Conservation (phyloP, 2,113 vertebrate species). For the Cinclus cinclus region DNA sequence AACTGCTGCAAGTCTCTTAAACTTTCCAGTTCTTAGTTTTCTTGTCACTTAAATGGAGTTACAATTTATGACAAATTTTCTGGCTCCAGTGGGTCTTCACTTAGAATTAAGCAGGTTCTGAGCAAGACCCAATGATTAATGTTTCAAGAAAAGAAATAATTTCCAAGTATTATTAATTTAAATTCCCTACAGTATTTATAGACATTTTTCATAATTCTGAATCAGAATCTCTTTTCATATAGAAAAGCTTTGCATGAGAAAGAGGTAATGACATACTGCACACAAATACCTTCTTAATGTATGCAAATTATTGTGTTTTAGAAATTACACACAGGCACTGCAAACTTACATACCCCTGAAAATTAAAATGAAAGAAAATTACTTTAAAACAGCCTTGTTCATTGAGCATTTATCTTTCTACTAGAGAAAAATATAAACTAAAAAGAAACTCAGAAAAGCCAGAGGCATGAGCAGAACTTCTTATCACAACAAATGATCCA, state of each 20-base stretch:
- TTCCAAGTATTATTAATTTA: constrained; percentile 26
- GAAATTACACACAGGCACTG: constrained; percentile 21
- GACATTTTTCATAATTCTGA: not conserved
- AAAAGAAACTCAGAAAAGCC: not conserved
- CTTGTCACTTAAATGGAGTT: not conserved
- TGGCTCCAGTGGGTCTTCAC: not conserved
- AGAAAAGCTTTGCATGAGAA: not conserved
- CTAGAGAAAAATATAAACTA: constrained; percentile 21
- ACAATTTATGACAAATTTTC: not conserved
- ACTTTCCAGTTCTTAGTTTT: not conserved
- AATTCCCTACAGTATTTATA: not conserved
- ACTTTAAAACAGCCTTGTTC: constrained; percentile 26
- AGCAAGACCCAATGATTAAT: not conserved
- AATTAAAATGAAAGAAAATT: constrained; percentile 57
- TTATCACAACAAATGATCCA: constrained; percentile 9
- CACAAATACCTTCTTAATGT: constrained; percentile 15
- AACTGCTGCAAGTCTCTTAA: not conserved
- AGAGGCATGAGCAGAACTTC: constrained; percentile 1
- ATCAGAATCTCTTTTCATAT: constrained; percentile 8
- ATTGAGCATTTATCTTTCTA: constrained; percentile 2
- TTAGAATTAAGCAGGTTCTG: not conserved
- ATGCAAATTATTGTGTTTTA: constrained; percentile 30
- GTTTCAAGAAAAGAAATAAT: constrained; percentile 17
- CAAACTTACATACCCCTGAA: constrained; percentile 38
- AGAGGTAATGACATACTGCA: not conserved